phyloP scores from a whole-genome alignment of 1,140 invertebrate species.

The Plodia interpunctella region DNA sequence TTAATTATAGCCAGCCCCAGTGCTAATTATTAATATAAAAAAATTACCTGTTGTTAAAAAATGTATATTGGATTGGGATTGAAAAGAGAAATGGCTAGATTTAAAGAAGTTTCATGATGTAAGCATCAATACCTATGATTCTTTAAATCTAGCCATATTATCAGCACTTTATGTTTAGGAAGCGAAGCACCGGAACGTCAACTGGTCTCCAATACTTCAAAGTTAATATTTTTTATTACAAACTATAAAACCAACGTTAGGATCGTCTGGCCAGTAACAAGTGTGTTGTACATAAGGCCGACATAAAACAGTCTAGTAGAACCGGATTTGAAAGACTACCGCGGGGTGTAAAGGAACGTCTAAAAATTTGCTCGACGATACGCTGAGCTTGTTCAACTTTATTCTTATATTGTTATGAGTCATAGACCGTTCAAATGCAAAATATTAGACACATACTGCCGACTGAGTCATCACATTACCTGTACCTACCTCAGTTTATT shows the following conservation, averaged over 20 bases:
- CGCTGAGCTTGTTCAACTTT: neutral
- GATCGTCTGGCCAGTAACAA: constrained; percentile 11
- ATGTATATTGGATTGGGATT: no score
- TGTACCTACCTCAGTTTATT: neutral
- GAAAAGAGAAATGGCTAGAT: no score
- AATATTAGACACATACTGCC: constrained; percentile 9
- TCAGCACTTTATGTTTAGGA: no score
- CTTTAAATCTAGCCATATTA: no score
- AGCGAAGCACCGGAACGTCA: no score
- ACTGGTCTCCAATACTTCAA: neutral
- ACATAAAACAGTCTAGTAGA: constrained; percentile 38
- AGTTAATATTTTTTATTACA: neutral
- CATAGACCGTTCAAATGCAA: neutral
- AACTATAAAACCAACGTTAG: neutral
- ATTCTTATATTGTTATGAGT: neutral
- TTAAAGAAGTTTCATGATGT: no score
- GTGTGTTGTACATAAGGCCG: constrained; percentile 28
- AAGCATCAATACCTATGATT: no score
- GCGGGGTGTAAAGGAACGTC: constrained; percentile 19
- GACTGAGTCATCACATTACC: constrained; percentile 34
- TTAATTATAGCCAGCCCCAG: no score
- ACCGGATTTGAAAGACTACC: constrained; percentile 52
- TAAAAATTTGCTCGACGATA: neutral
- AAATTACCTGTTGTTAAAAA: no score
- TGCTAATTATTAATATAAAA: no score